Percentiles rank a stretch among this genome's conserved stretches.
Evolutionary conservation across 2,888 invertebrate genomes (phyloP).

Genomic region (Nemurella pictetii): DNA sequence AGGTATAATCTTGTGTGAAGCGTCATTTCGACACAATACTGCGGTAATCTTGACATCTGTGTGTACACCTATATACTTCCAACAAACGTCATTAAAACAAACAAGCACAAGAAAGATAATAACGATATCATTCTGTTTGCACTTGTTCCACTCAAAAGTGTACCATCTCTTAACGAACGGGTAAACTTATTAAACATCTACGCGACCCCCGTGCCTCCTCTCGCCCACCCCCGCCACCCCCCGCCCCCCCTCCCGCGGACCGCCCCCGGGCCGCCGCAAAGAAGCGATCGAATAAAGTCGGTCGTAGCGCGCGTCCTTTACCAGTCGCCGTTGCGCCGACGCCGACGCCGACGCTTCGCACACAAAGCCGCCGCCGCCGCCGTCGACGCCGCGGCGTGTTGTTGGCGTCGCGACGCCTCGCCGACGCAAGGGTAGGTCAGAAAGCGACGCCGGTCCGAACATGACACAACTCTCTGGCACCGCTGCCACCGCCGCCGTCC

Average conservation of each 20-base stretch:
- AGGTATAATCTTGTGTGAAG: too few relatives aligned
- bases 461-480: too few relatives aligned
- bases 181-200: background rate
- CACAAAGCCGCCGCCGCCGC: background rate
- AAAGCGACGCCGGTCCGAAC: background rate
- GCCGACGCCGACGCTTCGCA: too few relatives aligned
- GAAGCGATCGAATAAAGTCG: background rate
- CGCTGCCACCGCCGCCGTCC: too few relatives aligned
- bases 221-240: background rate
- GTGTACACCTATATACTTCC: too few relatives aligned
- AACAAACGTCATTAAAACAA: background rate
- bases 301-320: background rate
- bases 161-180: background rate
- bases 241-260: background rate
- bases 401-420: background rate
- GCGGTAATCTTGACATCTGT: background rate
- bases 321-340: too few relatives aligned
- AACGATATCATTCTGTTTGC: background rate
- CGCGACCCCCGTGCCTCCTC: too few relatives aligned
- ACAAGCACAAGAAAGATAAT: background rate
- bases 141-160: background rate
- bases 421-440: background rate
- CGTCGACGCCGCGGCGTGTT: background rate
- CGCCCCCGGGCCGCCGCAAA: background rate
- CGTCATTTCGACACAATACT: background rate